Evolutionary conservation across 2,888 invertebrate species (phyloP), one percentile per base, ranked within the genome.

Genomic region (Liopterus haemorrhoidalis): DNA sequence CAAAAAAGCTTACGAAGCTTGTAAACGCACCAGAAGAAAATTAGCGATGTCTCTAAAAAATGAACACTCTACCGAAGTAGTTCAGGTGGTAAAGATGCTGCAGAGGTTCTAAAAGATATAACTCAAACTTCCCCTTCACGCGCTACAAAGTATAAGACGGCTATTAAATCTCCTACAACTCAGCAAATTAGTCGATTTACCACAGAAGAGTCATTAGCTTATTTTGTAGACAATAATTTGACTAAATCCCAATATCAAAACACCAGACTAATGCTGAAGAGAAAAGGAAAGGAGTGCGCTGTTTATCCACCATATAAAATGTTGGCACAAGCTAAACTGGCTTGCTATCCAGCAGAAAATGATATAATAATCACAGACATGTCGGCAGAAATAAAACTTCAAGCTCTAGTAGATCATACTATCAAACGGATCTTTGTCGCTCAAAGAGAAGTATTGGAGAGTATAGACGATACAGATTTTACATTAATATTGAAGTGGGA

Each of bases 391-490:
- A 52, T 54, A 8, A 31, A 50, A 36, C 38, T 56, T 16, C 54
- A 55, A 36, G 48, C 52, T 19, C 33, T 57, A 32, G 31, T 56
- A 16, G 37, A 58, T 37, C 53, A 55, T 27, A 56, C 55, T 36
- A 24, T 30, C 4, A 35, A 48, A 32, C 42, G 53, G 38, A 46
- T 56, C 25, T 41, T 53, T 15, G n/a, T 28, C 5, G 9, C 32
- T 9, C 36, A 49, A 30, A 15, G 39, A 40, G 48, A 54, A 47
- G 37, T 39, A 18, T 20, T 49, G 27, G 47, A 21, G n/a, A 35
- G 37, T 31, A 12, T 37, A 32, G 3, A 16, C 5, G 27, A 48
- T 15, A 39, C n/a, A n/a, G n/a, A n/a, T n/a, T n/a, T n/a, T n/a
- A n/a, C n/a, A n/a, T n/a, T n/a, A n/a, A n/a, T n/a, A n/a, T n/a